These are phyloP conservation scores for Octomys mimax DNA, from an alignment of 2,797 vertebrate species.

Conservation along the genomic window DNA sequence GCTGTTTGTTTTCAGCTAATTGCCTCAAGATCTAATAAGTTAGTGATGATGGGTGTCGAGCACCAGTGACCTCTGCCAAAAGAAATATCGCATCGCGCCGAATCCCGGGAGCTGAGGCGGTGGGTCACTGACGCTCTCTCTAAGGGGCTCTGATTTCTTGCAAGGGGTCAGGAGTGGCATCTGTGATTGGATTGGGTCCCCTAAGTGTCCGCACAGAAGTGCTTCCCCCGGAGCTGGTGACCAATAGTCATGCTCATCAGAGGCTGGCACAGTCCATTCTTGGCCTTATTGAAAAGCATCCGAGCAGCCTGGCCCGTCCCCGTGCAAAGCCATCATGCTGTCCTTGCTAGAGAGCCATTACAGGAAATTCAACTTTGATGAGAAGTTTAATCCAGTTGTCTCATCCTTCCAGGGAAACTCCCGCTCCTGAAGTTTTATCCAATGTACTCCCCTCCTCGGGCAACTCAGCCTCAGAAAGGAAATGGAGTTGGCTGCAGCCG, in stretches of 20 bases:
- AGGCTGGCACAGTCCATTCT: neutral
- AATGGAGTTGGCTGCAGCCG: neutral
- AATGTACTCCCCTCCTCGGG: constrained; percentile 51
- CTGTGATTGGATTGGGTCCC: constrained; percentile 62
- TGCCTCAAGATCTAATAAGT: constrained; percentile 99
- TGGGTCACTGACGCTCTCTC: constrained; percentile 89
- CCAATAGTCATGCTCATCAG: neutral
- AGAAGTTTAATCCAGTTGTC: constrained; percentile 66
- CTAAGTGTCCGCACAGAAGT: constrained; percentile 60
- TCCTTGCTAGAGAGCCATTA: constrained; percentile 45
- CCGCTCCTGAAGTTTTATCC: constrained; percentile 39
- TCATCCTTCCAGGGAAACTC: constrained; percentile 11
- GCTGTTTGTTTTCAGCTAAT: constrained; percentile 99
- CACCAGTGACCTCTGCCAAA: constrained; percentile 95
- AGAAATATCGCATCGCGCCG: constrained; percentile 94
- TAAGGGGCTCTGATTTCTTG: constrained; percentile 90
- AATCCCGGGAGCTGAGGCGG: constrained; percentile 90
- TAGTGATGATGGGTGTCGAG: constrained; percentile 98
- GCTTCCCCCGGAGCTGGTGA: neutral
- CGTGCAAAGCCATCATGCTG: neutral
- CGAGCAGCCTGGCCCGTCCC: neutral
- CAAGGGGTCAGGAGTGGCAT: constrained; percentile 86
- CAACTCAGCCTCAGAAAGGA: neutral
- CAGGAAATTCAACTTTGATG: constrained; percentile 76
- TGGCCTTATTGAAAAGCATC: constrained; percentile 10